These are phyloP conservation scores for Trichosurus vulpecula DNA, from an alignment of 2,797 vertebrate species.

Conservation along the genomic window DNA sequence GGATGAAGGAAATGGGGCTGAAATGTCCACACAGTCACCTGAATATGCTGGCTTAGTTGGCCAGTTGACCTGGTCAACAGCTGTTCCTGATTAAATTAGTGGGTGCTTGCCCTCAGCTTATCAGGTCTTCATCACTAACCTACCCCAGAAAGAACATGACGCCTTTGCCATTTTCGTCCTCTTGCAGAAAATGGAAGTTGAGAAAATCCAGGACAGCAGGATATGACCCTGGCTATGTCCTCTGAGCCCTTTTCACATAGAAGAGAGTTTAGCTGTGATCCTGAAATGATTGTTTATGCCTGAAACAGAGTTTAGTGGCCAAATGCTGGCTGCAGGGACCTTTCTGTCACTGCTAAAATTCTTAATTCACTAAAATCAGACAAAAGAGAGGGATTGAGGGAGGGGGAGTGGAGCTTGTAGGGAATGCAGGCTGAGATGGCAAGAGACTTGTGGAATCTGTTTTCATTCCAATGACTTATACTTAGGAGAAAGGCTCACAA, in stretches of 20 bases:
- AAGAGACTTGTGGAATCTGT: neutral
- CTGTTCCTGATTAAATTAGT: neutral
- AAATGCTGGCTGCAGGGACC: neutral
- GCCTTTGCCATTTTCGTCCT: neutral
- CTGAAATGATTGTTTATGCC: neutral
- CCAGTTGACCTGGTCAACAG: neutral
- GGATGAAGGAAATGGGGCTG: neutral
- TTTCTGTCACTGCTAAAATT: neutral
- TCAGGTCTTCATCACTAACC: neutral
- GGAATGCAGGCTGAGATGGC: neutral
- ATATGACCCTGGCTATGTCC: neutral
- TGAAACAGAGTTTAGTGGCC: neutral
- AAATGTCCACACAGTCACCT: neutral
- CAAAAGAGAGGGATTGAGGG: neutral
- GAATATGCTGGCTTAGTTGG: neutral
- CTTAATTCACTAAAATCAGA: neutral
- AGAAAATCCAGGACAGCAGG: neutral
- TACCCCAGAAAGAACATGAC: neutral
- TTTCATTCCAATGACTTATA: neutral
- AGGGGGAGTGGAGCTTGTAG: neutral
- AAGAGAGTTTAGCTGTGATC: neutral
- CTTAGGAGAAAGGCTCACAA: neutral
- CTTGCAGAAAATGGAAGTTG: neutral
- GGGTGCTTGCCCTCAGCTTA: neutral
- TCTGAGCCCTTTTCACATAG: neutral